Conservation (phyloP, 2,797 vertebrate species). For the Gymnodraco acuticeps region DNA sequence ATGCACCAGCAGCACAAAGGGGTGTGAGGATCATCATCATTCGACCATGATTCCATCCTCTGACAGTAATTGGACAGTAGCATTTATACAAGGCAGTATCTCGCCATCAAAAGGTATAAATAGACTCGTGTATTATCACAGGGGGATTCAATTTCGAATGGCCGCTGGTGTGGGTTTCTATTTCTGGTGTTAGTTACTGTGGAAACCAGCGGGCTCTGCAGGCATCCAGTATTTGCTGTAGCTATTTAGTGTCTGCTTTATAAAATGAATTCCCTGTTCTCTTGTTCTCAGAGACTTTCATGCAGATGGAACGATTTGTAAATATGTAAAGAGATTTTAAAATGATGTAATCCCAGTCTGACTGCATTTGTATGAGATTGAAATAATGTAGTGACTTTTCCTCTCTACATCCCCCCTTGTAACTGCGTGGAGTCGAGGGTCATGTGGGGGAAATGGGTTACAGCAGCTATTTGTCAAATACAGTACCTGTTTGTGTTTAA, state of each 20-base stretch:
- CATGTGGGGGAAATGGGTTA: not conserved
- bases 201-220: constrained; percentile 83
- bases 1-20: constrained; percentile 13
- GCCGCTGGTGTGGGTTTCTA: constrained; percentile 81
- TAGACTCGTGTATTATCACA: constrained; percentile 72
- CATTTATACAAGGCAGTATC: constrained; percentile 52
- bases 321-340: constrained; percentile 30
- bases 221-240: constrained; percentile 74
- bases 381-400: not conserved
- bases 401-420: not conserved
- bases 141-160: constrained; percentile 77
- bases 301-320: constrained; percentile 17
- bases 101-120: constrained; percentile 75
- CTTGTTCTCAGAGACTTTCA: constrained; percentile 22
- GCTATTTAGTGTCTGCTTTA: constrained; percentile 72
- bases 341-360: not conserved
- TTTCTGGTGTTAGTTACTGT: constrained; percentile 86
- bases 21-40: constrained; percentile 51
- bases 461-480: not conserved
- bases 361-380: not conserved
- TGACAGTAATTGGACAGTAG: constrained; percentile 66
- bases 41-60: constrained; percentile 46
- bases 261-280: constrained; percentile 47
- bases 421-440: not conserved
- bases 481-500: not conserved